These are phyloP conservation scores for Creontiades dilutus DNA, from an alignment of 2,888 invertebrate species.

Conservation along the genomic window DNA sequence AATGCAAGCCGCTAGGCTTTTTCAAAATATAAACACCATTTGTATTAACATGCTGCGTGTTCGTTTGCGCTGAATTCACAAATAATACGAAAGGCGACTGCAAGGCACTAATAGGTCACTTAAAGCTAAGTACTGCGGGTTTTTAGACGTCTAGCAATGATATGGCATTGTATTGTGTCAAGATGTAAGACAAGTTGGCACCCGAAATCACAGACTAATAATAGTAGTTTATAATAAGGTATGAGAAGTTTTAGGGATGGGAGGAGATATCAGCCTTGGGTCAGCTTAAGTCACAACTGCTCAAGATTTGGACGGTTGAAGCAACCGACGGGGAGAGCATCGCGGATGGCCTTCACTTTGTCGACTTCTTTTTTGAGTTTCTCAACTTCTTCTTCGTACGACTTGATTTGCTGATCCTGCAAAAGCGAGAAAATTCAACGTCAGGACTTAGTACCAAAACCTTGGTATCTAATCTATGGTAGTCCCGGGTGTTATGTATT, in stretches of 20 bases:
- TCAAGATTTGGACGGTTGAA: slow-evolving; percentile 89
- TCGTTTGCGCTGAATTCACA: too few relatives aligned
- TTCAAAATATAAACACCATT: too few relatives aligned
- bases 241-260: not conserved
- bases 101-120: not conserved
- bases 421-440: slow-evolving; percentile 73
- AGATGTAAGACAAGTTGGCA: slow-evolving; percentile 48
- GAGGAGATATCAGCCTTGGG: slow-evolving; percentile 60
- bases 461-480: too few relatives aligned
- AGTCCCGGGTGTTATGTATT: too few relatives aligned
- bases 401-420: slow-evolving; percentile 85
- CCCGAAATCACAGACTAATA: slow-evolving; percentile 65
- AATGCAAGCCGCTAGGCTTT: too few relatives aligned
- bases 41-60: too few relatives aligned
- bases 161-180: not conserved
- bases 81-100: not conserved
- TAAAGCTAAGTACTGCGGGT: not conserved
- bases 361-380: slow-evolving; percentile 87
- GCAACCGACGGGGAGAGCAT: slow-evolving; percentile 89
- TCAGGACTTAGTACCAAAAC: too few relatives aligned
- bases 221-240: slow-evolving; percentile 28
- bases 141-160: not conserved
- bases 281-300: slow-evolving; percentile 73
- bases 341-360: slow-evolving; percentile 89
- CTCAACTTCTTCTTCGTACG: slow-evolving; percentile 88